Evolutionary conservation across 2,797 vertebrate species (phyloP).

Genomic region (Protonibea diacanthus): DNA sequence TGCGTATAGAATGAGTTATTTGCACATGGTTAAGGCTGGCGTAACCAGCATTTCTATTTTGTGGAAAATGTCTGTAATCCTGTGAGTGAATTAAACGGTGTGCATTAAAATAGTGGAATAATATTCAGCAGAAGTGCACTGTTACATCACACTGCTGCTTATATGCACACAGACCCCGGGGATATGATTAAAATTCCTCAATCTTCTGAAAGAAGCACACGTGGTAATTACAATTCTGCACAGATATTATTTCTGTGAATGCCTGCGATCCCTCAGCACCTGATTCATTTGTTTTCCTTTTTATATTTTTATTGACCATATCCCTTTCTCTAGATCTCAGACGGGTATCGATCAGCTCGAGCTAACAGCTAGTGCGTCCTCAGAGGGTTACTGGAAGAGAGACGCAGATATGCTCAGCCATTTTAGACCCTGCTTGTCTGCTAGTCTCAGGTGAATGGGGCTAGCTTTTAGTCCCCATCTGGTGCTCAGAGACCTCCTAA

Average conservation of each 20-base stretch:
- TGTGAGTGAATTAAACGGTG: slow-evolving; percentile 23
- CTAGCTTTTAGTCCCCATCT: slow-evolving; percentile 75
- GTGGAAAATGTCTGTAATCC: slow-evolving; percentile 14
- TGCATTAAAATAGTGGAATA: slow-evolving; percentile 15
- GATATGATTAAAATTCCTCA: slow-evolving; percentile 63
- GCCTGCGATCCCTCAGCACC: slow-evolving; percentile 2
- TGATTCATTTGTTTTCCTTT: slow-evolving; percentile 36
- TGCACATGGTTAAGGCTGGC: background rate
- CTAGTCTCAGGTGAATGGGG: slow-evolving; percentile 68
- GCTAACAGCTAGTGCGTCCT: slow-evolving; percentile 41
- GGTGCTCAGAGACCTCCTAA: slow-evolving; percentile 72
- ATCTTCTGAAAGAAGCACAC: slow-evolving; percentile 47
- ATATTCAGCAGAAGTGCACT: slow-evolving; percentile 42
- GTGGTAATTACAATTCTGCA: slow-evolving; percentile 53
- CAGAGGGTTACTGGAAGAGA: slow-evolving; percentile 49
- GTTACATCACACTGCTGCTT: slow-evolving; percentile 54
- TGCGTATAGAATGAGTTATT: background rate
- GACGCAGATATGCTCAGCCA: slow-evolving; percentile 56
- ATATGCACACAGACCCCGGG: slow-evolving; percentile 53
- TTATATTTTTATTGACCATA: slow-evolving; percentile 33
- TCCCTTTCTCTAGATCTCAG: slow-evolving; percentile 20
- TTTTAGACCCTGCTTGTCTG: slow-evolving; percentile 66
- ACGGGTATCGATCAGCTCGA: slow-evolving; percentile 61
- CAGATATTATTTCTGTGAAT: slow-evolving; percentile 39
- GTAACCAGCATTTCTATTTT: background rate